phyloP scores from a whole-genome alignment of 2,888 invertebrate genomes.

The Eristalis tenax region DNA sequence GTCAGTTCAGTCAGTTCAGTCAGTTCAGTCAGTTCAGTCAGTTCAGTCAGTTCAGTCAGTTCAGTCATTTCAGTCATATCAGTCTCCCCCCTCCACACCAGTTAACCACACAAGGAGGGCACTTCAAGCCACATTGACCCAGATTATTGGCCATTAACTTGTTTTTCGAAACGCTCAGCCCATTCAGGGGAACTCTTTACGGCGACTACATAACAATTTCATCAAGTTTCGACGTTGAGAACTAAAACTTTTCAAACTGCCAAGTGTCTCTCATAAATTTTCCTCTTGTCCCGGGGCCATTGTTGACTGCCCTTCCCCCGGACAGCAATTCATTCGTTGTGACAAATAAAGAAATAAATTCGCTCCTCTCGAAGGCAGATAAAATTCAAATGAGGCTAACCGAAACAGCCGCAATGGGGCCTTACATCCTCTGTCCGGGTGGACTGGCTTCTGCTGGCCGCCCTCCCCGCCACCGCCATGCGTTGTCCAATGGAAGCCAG shows the following conservation, averaged over 20 bases:
- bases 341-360: constrained; percentile 68
- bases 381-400: constrained; percentile 72
- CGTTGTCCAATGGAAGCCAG: no score
- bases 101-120: not conserved
- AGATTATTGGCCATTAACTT: not conserved
- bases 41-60: no score
- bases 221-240: not conserved
- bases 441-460: not conserved
- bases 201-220: not conserved
- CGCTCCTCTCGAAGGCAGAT: constrained; percentile 42
- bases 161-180: not conserved
- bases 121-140: not conserved
- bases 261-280: constrained; percentile 35
- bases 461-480: no score
- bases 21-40: no score
- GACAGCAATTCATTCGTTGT: constrained; percentile 5
- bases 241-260: not conserved
- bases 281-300: constrained; percentile 35
- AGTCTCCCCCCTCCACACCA: not conserved
- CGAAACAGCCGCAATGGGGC: constrained; percentile 72
- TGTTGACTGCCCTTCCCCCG: constrained; percentile 17
- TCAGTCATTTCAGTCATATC: no score
- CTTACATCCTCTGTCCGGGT: constrained; percentile 40
- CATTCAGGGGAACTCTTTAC: not conserved
- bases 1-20: no score